Conservation (phyloP, 1,140 invertebrate species). For the Leptinotarsa lineolata region DNA sequence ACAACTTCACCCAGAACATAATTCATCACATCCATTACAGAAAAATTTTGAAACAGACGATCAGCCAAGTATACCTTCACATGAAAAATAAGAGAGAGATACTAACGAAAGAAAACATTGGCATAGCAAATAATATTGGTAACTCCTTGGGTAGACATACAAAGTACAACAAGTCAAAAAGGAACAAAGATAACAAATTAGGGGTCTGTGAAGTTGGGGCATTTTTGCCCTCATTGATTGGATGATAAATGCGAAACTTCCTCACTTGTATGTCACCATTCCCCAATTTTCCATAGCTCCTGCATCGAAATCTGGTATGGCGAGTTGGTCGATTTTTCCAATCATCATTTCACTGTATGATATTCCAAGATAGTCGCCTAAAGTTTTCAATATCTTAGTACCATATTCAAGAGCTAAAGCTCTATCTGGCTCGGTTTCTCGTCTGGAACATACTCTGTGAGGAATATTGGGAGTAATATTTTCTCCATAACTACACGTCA, state of each 20-base stretch:
- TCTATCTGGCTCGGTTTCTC: conserved; percentile 58
- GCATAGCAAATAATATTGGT: too few species aligned
- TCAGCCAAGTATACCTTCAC: too few species aligned
- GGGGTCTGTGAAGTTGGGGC: too few species aligned
- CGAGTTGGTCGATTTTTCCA: conserved; percentile 64
- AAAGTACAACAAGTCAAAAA: too few species aligned
- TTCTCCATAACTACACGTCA: conserved; percentile 13
- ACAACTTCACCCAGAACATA: too few species aligned
- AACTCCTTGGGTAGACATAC: too few species aligned
- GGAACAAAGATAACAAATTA: too few species aligned
- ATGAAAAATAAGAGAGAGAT: too few species aligned
- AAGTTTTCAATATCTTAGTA: conserved; percentile 54
- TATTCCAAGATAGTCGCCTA: conserved; percentile 57
- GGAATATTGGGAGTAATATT: conserved; percentile 59
- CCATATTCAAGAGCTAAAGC: conserved; percentile 60
- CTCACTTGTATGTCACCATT: conserved; percentile 81
- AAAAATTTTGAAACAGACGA: too few species aligned
- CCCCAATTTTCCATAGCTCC: conserved; percentile 93
- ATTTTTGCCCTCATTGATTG: neutral
- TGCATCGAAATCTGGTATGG: conserved; percentile 79
- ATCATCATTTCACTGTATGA: conserved; percentile 52
- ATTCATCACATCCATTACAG: too few species aligned
- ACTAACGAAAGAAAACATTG: too few species aligned
- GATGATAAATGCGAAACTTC: neutral
- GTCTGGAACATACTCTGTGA: conserved; percentile 70